Conservation (phyloP, 2,888 invertebrate genomes). For the Acrobeloides nanus region DNA sequence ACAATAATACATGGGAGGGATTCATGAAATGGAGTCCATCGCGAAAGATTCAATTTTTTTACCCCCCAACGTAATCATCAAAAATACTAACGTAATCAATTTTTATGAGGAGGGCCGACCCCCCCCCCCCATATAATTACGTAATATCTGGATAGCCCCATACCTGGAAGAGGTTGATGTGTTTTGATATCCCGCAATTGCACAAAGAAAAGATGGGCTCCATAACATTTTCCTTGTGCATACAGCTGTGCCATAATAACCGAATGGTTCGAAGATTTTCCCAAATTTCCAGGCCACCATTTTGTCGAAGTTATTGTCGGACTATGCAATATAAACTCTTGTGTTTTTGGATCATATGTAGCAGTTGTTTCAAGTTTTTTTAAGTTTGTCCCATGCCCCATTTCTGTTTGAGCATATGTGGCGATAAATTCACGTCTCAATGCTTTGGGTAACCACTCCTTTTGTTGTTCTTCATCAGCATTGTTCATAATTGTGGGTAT, state of each 20-base stretch:
- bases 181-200: slow-evolving; percentile 81
- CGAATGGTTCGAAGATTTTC: slow-evolving; percentile 74
- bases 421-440: slow-evolving; percentile 76
- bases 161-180: slow-evolving; percentile 74
- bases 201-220: slow-evolving; percentile 86
- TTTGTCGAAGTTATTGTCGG: slow-evolving; percentile 72
- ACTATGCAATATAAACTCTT: slow-evolving; percentile 75
- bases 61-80: not conserved
- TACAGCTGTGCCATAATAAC: slow-evolving; percentile 84
- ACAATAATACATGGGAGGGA: not conserved
- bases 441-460: slow-evolving; percentile 71
- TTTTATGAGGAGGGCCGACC: slow-evolving; percentile 82
- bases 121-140: slow-evolving; percentile 67
- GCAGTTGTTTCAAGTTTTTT: slow-evolving; percentile 80
- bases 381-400: slow-evolving; percentile 66
- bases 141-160: too few relatives aligned
- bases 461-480: slow-evolving; percentile 77
- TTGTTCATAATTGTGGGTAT: slow-evolving; percentile 71
- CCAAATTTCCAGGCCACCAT: slow-evolving; percentile 75
- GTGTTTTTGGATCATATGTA: slow-evolving; percentile 72
- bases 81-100: too few relatives aligned
- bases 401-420: slow-evolving; percentile 81
- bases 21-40: not conserved
- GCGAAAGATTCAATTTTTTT: not conserved
- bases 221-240: slow-evolving; percentile 71